phyloP scores from a whole-genome alignment of 2,113 vertebrate species.

The Echinops telfairi region DNA sequence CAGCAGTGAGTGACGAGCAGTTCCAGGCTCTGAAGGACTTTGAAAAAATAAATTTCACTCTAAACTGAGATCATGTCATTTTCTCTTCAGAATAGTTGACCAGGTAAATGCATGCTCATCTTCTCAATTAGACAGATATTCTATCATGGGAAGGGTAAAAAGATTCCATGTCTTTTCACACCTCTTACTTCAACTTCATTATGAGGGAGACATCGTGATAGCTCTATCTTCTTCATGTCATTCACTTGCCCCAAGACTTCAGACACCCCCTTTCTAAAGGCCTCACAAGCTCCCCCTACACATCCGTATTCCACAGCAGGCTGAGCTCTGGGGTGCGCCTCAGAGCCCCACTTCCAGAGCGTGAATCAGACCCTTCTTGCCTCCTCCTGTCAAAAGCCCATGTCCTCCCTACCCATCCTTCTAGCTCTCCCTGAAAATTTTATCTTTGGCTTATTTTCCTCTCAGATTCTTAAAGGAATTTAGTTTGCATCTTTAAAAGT shows the following conservation, averaged over 20 bases:
- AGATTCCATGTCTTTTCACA: conserved; percentile 29
- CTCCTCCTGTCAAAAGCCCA: background rate
- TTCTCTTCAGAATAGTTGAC: conserved; percentile 58
- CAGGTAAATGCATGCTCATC: conserved; percentile 59
- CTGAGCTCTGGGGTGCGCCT: background rate
- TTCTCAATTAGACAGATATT: conserved; percentile 76
- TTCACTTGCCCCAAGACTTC: background rate
- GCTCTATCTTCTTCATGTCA: background rate
- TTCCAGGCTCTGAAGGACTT: conserved; percentile 63
- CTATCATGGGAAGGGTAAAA: conserved; percentile 55
- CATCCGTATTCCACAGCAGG: background rate
- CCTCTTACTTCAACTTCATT: conserved; percentile 23
- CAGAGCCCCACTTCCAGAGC: background rate
- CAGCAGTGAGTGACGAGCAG: conserved; percentile 46
- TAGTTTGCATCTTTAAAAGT: background rate
- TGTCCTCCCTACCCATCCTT: background rate
- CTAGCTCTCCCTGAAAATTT: background rate
- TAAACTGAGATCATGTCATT: conserved; percentile 70
- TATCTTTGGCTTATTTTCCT: background rate
- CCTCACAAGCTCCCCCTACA: background rate
- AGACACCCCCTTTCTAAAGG: background rate
- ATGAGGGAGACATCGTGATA: background rate
- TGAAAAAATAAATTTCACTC: conserved; percentile 73
- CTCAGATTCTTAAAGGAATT: conserved; percentile 21
- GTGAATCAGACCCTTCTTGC: background rate